Conservation (phyloP, 2,888 invertebrate genomes). For the Adelognathus sp. region DNA sequence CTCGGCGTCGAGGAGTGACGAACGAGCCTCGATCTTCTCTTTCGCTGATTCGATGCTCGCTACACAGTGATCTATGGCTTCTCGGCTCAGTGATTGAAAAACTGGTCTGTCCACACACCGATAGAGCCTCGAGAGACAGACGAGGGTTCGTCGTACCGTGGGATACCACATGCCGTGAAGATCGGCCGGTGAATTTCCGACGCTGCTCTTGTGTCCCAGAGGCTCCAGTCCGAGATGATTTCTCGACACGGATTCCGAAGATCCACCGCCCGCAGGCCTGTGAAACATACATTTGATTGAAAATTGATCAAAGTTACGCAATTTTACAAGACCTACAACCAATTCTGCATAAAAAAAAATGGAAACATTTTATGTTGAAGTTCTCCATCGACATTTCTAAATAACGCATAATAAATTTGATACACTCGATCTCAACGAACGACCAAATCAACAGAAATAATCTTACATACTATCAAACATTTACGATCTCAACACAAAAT, state of each 20-base stretch:
- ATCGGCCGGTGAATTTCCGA: constrained; percentile 93
- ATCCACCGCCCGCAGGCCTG: no score
- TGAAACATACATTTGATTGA: no score
- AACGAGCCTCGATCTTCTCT: constrained; percentile 88
- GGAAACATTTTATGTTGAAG: no score
- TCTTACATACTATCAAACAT: no score
- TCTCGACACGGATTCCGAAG: constrained; percentile 9
- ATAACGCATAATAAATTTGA: no score
- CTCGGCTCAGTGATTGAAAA: constrained; percentile 98
- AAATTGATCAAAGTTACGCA: no score
- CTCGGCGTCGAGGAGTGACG: constrained; percentile 94
- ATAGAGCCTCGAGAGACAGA: constrained; percentile 95
- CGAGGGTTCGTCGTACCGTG: constrained; percentile 95
- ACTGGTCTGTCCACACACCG: constrained; percentile 97
- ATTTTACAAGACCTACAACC: no score
- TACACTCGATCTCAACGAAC: no score
- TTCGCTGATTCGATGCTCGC: constrained; percentile 93
- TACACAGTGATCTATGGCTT: constrained; percentile 95
- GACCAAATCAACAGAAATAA: no score
- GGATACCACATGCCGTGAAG: constrained; percentile 99
- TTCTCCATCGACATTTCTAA: no score
- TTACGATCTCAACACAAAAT: no score
- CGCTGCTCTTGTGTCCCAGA: constrained; percentile 74
- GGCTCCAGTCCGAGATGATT: constrained; percentile 71
- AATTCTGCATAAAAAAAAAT: no score